Evolutionary conservation across 2,888 invertebrate genomes (phyloP), one percentile per base, ranked within the genome.

Genomic region (Rhamnusium bicolor): DNA sequence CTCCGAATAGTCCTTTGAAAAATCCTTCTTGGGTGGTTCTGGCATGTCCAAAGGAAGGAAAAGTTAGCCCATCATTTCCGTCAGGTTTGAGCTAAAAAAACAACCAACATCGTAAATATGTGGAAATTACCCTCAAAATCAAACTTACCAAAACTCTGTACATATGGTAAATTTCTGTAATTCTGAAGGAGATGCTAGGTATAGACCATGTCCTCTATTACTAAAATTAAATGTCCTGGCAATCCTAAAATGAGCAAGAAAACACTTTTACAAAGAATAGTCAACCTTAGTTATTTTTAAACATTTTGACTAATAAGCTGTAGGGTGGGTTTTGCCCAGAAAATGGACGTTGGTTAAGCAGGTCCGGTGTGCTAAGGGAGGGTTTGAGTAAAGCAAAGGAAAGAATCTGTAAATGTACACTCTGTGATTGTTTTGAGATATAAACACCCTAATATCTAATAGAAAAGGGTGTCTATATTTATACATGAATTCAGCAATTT

Each of bases 161-260:
- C 97, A 98, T 83, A 99, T 92, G 60, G 98, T 97, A 89, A 97
- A 98, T 90, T 98, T 97, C 90, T 99, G 98, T 86, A 99, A 92
- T 90, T 99, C 99, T 74, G 96, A 95, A 78, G 98, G 97, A 83
- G 99, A 98, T 81, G 97, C 95, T 87, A 99, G 92, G 90, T 96
- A 99, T 85, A 99, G 91, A 76, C 98, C 98, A 89, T 99, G 97
- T 56, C 99, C 99, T 88, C 95, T 94, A 89, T 97, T 97, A 89
- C 98, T 97, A 91, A 99, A 97, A 92, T 97, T 96, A 90, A 99
- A 97, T 75, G 98, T 98, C 91, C 96, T 94, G 83, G 97, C 95
- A 90, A 98, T 97, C 92, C 98, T 98, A 93, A 75, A 92, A 93
- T 79, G 81, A 12, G 40, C 40, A 40, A 58, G 8, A 29, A 12